phyloP scores from a whole-genome alignment of 2,113 vertebrate genomes.

The Melanocharis versteri region DNA sequence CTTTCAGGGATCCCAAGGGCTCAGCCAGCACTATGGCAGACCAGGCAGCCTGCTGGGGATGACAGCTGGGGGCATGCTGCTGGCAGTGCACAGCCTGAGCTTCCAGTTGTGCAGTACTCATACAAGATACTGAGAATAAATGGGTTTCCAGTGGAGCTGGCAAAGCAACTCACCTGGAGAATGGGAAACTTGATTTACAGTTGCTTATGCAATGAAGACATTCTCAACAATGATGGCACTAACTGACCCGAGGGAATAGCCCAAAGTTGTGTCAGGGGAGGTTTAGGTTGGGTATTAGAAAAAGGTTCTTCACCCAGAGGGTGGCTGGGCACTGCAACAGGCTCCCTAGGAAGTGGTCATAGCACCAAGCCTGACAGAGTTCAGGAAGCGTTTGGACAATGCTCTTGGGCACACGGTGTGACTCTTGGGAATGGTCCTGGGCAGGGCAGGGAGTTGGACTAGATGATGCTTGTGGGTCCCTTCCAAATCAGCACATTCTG shows the following conservation, averaged over 20 bases:
- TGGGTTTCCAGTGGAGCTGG: background rate
- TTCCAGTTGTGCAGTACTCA: accelerated
- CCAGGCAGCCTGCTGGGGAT: background rate
- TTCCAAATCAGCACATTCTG: background rate
- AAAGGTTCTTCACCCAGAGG: background rate
- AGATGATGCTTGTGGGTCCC: background rate
- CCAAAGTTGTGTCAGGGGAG: background rate
- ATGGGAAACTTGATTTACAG: background rate
- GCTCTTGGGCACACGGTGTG: background rate
- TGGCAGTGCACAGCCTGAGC: background rate
- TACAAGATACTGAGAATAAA: background rate
- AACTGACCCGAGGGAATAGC: background rate
- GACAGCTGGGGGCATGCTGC: background rate
- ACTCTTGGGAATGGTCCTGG: background rate
- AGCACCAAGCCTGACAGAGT: background rate
- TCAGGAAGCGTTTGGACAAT: background rate
- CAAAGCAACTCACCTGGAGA: background rate
- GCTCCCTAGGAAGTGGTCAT: background rate
- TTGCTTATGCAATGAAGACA: background rate
- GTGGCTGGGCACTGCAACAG: background rate
- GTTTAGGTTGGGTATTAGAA: background rate
- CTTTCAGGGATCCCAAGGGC: background rate
- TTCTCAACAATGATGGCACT: background rate
- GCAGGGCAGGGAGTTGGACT: background rate
- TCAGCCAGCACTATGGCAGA: background rate